phyloP scores from a whole-genome alignment of 2,797 vertebrate species.

The Lepus oiostolus region DNA sequence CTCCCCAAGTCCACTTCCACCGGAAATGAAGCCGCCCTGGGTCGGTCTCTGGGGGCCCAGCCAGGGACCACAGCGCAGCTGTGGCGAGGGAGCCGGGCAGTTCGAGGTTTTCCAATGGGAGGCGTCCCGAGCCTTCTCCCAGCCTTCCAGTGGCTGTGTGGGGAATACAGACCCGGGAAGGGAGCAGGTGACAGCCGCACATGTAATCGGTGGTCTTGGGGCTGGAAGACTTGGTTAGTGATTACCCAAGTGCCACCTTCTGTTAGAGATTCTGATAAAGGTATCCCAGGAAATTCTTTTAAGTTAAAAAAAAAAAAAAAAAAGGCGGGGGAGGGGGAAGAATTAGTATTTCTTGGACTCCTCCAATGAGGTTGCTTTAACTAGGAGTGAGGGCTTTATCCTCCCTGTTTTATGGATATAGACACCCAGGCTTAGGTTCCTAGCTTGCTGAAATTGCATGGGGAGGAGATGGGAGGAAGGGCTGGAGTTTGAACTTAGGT shows the following conservation, averaged over 20 bases:
- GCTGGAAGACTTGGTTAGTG: neutral
- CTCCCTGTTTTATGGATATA: neutral
- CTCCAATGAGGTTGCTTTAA: conserved; percentile 3
- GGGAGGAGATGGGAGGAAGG: neutral
- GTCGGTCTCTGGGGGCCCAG: neutral
- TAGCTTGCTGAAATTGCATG: neutral
- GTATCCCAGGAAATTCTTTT: neutral
- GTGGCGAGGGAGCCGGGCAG: neutral
- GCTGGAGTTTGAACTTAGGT: conserved; percentile 56
- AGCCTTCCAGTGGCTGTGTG: neutral
- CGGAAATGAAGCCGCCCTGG: conserved; percentile 64
- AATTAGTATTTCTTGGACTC: neutral
- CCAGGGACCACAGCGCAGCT: neutral
- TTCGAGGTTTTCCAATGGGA: neutral
- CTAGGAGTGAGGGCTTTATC: neutral
- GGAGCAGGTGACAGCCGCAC: neutral
- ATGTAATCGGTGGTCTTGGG: neutral
- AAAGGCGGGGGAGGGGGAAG: neutral
- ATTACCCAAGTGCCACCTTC: neutral
- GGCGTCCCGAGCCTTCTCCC: neutral
- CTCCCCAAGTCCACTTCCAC: conserved; percentile 73
- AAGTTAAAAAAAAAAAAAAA: neutral
- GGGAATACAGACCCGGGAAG: neutral
- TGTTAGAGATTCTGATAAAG: conserved; percentile 7
- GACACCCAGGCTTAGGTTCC: neutral